Base-by-base conservation (phyloP, 64 coral and sea anemone species). In the Montipora foliosa region DNA sequence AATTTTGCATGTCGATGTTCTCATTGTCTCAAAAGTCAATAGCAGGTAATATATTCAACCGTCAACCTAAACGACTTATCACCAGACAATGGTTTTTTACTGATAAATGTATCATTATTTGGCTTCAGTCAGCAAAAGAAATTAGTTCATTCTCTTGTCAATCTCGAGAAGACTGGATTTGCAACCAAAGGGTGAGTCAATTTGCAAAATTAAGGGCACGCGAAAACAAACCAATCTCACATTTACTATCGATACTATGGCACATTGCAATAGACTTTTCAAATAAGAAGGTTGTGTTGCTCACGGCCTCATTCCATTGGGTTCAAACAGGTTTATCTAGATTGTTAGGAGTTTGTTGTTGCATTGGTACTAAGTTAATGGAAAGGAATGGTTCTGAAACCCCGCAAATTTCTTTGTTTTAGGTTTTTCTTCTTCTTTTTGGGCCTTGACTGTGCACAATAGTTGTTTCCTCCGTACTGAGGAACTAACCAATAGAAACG, bases 81-180 rank as follows among this genome's bases (percentile, higher is more conserved):
- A 70, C 67, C 14, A 70, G 67, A 70, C 8, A 70, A 70, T 9
- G 67, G 67, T 70, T 17, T 70, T 70, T 74, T 74, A 21, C 4
- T 21, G 70, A 74, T 74, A 74, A 25, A 74, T 74, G 13, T 74
- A 74, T 74, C 3, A 74, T 74, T 74, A 74, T 24, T 21, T 24
- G 70, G 70, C 70, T 74, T 74, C 17, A 74, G 70, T 74, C 70
- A 70, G 4, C 20, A 74, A 74, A 74, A 74, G 70, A 21, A 74
- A 74, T 74, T 74, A 74, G 17, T 74, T 74, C 70, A 74, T 21
- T 74, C 19, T 11, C 70, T 74, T 74, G 70, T 74, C 70, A 74
- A 74, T 74, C 70, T 74, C 70, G 70, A 74, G 70, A 74, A 74
- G 70, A 74, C 70, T 74, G 70, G 70, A 74, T 74, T 74, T 74